A percentile compares a stretch with the other conserved stretches of the same genome.
These are phyloP conservation scores for Eupithecia centaureata DNA, from an alignment of 2,888 invertebrate species.

Conservation along the genomic window DNA sequence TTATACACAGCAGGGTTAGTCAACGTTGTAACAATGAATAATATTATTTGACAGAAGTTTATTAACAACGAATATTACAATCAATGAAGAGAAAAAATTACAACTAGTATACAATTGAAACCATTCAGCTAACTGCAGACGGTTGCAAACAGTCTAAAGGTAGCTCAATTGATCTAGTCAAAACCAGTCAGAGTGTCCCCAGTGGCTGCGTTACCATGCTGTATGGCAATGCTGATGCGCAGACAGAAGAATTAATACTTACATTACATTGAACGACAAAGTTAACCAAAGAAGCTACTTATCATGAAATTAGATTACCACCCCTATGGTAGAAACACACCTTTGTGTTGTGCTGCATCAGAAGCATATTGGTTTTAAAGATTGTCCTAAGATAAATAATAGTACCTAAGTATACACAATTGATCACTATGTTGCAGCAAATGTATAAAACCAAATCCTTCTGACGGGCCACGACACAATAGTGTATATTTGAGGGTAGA, in stretches of 20 bases:
- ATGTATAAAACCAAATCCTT: neutral
- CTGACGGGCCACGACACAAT: neutral
- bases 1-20: too few species aligned
- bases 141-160: too few species aligned
- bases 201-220: too few species aligned
- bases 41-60: too few species aligned
- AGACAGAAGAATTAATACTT: neutral
- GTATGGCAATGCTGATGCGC: neutral
- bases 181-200: too few species aligned
- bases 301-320: neutral
- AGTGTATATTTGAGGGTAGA: neutral
- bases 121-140: too few species aligned
- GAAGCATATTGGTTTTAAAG: neutral
- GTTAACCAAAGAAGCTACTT: neutral
- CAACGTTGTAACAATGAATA: too few species aligned
- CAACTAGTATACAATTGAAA: too few species aligned
- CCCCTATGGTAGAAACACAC: neutral
- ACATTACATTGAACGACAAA: neutral
- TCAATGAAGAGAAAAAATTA: too few species aligned
- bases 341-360: neutral
- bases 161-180: too few species aligned
- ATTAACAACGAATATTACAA: too few species aligned
- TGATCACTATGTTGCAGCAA: neutral
- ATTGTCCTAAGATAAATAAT: neutral
- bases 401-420: neutral